Percentiles rank a stretch among this genome's conserved stretches.
phyloP scores from a whole-genome alignment of 1,140 invertebrate species.

The Glossosoma conforme region DNA sequence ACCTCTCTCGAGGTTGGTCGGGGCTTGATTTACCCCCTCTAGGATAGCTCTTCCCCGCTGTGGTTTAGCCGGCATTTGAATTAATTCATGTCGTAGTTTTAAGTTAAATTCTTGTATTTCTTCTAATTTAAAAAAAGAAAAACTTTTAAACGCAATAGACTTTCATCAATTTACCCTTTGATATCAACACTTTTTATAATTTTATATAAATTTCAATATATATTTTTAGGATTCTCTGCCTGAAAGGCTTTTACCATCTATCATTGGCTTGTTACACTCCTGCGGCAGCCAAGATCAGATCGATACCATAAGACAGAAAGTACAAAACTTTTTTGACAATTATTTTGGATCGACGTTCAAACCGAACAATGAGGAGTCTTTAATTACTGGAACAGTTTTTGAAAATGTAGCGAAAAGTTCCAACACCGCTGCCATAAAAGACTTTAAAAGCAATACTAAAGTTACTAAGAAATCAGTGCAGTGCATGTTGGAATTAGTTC shows the following conservation, averaged over 20 bases:
- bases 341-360: conserved; percentile 18
- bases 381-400: too few relatives aligned
- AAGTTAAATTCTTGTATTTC: too few relatives aligned
- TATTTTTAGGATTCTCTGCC: conserved; percentile 36
- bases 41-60: too few relatives aligned
- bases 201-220: conserved; percentile 7
- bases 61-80: too few relatives aligned
- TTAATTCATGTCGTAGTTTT: too few relatives aligned
- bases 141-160: background rate
- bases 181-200: background rate
- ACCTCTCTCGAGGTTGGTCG: too few relatives aligned
- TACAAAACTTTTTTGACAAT: conserved; percentile 38
- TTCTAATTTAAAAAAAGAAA: too few relatives aligned
- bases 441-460: too few relatives aligned
- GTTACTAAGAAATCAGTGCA: conserved; percentile 18
- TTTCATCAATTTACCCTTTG: background rate
- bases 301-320: conserved; percentile 33
- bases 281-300: conserved; percentile 34
- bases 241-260: conserved; percentile 37
- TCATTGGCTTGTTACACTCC: conserved; percentile 39
- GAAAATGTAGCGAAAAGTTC: too few relatives aligned
- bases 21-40: too few relatives aligned
- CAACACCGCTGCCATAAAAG: too few relatives aligned
- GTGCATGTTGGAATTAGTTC: conserved; percentile 25
- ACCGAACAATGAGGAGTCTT: too few relatives aligned